A percentile compares a stretch with the other conserved stretches of the same genome.
These are phyloP conservation scores for Taphrorychus bicolor DNA, from an alignment of 2,888 invertebrate genomes.

Conservation along the genomic window DNA sequence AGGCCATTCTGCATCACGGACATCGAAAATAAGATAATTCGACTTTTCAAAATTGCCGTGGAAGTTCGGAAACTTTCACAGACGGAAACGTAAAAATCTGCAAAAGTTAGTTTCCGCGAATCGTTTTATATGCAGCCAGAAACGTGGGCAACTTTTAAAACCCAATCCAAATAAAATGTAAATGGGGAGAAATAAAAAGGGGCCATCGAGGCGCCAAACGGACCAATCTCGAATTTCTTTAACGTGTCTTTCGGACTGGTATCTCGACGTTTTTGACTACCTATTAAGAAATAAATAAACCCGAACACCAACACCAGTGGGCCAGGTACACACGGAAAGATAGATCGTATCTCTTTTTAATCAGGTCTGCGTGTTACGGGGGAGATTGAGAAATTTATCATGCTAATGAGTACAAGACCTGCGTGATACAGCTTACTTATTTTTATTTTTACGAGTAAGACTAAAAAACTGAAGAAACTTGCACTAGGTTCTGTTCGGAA, in stretches of 20 bases:
- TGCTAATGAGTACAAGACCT: no score
- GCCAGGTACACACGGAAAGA: constrained; percentile 29
- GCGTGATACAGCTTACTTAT: no score
- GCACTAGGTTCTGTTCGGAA: no score
- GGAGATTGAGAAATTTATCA: no score
- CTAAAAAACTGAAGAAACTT: no score
- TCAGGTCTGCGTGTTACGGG: not conserved
- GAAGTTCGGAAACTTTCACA: constrained; percentile 1
- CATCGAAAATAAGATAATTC: not conserved
- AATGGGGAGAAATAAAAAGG: constrained; percentile 27
- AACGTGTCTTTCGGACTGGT: constrained; percentile 28
- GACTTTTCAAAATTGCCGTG: not conserved
- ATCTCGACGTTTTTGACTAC: constrained; percentile 37
- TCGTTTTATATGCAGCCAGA: constrained; percentile 12
- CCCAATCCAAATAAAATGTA: constrained; percentile 24
- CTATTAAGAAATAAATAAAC: constrained; percentile 41
- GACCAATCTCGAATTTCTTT: constrained; percentile 27
- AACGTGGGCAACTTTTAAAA: constrained; percentile 15
- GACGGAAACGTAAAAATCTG: not conserved
- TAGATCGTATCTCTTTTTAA: constrained; percentile 29
- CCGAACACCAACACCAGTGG: constrained; percentile 26
- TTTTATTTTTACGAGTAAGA: no score
- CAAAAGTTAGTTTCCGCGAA: constrained; percentile 4
- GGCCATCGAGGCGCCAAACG: constrained; percentile 31
- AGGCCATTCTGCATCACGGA: not conserved